Base-by-base conservation (phyloP, 1,140 invertebrate species). In the Rhynchophorus ferrugineus region DNA sequence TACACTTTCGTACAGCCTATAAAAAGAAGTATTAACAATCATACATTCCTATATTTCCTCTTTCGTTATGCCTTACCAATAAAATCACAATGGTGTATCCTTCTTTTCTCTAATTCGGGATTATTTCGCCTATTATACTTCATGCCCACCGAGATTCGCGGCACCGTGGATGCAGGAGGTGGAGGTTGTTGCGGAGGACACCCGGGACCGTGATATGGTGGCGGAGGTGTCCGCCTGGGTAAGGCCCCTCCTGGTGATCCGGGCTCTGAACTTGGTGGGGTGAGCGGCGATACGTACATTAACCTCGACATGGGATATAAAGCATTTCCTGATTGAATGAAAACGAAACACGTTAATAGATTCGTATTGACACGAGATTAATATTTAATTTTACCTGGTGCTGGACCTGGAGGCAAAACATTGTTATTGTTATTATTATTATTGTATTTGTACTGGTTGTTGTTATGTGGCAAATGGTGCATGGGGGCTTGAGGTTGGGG, bases 1-100 rank as follows among this genome's bases (percentile, higher is more conserved):
- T 98, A 98, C 35, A 97, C 93, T 77, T 98, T 98, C 63, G 85
- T 87, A 74, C 95, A 98, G 65, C 93, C 94, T 91, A 78, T 35
- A 80, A 82, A 61, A 17, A 29, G 39, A 35, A 46, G 3, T 6
- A 44, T 33, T 17, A 21, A 16, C 13, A 42, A 20, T 22, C 13
- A 13, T 19, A 21, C 18, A 5, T n/a, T n/a, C n/a, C n/a, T n/a
- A n/a, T n/a, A n/a, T n/a, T 33, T 5, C 6, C 29, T 33, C 29
- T 6, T 11, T 11, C 6, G 29, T 33, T 6, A 33, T 33, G 29
- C 29, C 77, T 82, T 74, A 94, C 93, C 89, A 63, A 90, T 82
- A 71, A 91, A 96, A 75, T 93, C 87, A 75, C 94, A 97, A 70
- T 91, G 91, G 70, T 96, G 94, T 57, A 95, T 91, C 65, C 93